These are phyloP conservation scores for Arnoldichthys spilopterus DNA, from an alignment of 2,797 vertebrate species.

Conservation along the genomic window DNA sequence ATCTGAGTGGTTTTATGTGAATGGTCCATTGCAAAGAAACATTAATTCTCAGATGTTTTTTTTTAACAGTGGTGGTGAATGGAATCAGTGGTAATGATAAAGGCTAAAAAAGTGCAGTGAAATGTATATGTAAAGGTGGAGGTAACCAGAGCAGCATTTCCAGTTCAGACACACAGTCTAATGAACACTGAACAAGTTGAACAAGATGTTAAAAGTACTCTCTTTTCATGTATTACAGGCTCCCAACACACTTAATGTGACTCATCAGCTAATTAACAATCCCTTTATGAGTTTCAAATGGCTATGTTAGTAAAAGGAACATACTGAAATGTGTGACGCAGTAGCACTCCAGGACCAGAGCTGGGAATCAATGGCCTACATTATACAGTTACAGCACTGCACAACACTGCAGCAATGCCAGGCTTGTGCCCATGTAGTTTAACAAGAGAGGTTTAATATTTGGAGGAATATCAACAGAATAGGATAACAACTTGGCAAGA, in stretches of 20 bases:
- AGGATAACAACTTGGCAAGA: conserved; percentile 41
- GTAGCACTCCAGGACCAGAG: background rate
- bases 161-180: background rate
- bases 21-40: too few species aligned
- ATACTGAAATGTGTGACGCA: background rate
- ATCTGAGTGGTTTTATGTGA: too few species aligned
- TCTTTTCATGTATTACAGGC: background rate
- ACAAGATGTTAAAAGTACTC: background rate
- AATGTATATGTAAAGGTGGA: background rate
- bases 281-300: background rate
- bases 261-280: background rate
- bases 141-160: background rate
- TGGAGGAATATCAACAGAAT: background rate
- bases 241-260: background rate
- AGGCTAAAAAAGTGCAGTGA: too few species aligned
- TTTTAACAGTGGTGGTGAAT: too few species aligned
- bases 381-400: background rate
- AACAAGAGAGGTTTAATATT: background rate
- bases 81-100: too few species aligned
- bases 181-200: background rate
- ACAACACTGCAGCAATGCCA: background rate
- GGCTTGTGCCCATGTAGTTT: background rate
- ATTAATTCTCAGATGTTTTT: too few species aligned
- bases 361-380: conserved; percentile 11
- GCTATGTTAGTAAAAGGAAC: background rate